These are phyloP conservation scores for Ceratotherium simum DNA, from an alignment of 2,113 vertebrate species.

Conservation along the genomic window DNA sequence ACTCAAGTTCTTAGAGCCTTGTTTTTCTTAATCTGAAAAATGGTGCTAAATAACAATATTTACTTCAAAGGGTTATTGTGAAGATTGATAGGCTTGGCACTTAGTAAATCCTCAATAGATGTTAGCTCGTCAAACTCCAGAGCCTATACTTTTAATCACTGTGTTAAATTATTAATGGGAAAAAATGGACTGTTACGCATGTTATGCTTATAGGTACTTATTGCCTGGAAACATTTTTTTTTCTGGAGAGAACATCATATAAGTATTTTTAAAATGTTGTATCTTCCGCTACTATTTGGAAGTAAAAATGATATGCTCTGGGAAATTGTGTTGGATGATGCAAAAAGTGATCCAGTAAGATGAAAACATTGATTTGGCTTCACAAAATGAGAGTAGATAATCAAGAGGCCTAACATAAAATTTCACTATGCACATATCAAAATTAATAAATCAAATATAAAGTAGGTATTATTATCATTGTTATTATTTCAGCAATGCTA, in stretches of 20 bases:
- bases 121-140: not conserved
- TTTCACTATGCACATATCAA: not conserved
- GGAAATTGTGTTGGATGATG: not conserved
- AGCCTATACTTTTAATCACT: conserved; percentile 32
- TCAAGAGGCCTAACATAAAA: not conserved
- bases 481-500: not conserved
- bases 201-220: not conserved
- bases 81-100: not conserved
- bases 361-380: not conserved
- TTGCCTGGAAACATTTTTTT: not conserved
- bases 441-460: not conserved
- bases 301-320: not conserved
- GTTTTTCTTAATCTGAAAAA: not conserved
- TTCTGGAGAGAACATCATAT: not conserved
- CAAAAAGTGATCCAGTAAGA: not conserved
- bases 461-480: not conserved
- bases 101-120: conserved; percentile 1
- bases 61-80: not conserved
- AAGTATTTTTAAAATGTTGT: not conserved
- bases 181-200: not conserved
- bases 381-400: not conserved
- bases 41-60: not conserved
- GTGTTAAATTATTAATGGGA: not conserved
- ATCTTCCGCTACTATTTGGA: not conserved
- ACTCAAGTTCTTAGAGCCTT: not conserved